Percentiles rank a stretch among this genome's conserved stretches.
phyloP scores from a whole-genome alignment of 2,888 invertebrate species.

The Coenonympha arcania region DNA sequence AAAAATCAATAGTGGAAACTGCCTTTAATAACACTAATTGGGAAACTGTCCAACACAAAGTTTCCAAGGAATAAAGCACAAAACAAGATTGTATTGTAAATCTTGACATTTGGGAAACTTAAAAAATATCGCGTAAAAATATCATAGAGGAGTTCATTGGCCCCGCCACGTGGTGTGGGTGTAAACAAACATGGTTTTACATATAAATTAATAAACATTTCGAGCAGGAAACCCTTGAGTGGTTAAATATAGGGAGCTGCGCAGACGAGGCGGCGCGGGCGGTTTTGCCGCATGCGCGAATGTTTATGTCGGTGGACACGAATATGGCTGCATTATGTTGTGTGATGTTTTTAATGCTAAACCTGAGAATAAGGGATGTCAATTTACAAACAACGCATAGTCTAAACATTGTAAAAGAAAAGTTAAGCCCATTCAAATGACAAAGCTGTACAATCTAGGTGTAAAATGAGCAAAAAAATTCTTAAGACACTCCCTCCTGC shows the following conservation, averaged over 20 bases:
- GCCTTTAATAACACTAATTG: no score
- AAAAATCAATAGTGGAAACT: background rate
- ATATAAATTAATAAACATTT: slow-evolving; percentile 66
- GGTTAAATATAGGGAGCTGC: slow-evolving; percentile 62
- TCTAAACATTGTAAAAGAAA: no score
- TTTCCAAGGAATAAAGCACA: background rate
- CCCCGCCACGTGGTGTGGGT: slow-evolving; percentile 54
- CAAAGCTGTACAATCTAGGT: no score
- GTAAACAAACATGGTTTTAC: slow-evolving; percentile 58
- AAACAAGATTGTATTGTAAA: slow-evolving; percentile 11
- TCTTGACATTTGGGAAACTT: slow-evolving; percentile 11
- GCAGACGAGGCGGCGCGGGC: slow-evolving; percentile 55
- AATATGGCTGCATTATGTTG: background rate
- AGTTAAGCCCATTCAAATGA: no score
- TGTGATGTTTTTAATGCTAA: background rate
- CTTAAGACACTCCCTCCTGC: no score
- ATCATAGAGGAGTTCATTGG: slow-evolving; percentile 48
- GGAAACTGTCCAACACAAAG: background rate
- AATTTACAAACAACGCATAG: no score
- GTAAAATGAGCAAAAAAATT: no score
- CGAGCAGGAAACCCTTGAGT: slow-evolving; percentile 65
- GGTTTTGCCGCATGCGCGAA: slow-evolving; percentile 39
- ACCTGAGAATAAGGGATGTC: no score
- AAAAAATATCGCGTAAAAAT: slow-evolving; percentile 32
- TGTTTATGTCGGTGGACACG: slow-evolving; percentile 50